Conservation (phyloP, 2,888 invertebrate species). For the Eupithecia abbreviata region DNA sequence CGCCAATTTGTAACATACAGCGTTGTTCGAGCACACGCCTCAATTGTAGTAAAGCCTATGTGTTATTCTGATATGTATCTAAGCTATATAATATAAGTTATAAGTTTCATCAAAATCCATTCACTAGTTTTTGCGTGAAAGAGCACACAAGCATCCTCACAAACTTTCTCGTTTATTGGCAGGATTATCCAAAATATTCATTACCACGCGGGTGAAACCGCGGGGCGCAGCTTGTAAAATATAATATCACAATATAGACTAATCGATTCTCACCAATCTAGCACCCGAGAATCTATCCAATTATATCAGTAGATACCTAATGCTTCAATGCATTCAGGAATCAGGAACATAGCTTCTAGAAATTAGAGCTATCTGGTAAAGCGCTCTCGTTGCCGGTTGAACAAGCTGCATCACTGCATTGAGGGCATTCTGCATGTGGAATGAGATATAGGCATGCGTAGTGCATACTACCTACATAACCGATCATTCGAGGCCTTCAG, state of each 20-base stretch:
- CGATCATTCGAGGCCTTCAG: neutral
- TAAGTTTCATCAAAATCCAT: no score
- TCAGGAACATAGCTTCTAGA: neutral
- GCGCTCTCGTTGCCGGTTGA: slow-evolving; percentile 4
- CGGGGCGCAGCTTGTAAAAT: no score
- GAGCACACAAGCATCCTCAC: no score
- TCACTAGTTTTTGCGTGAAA: no score
- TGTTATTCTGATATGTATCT: no score
- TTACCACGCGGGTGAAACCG: no score
- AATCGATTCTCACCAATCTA: neutral
- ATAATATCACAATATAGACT: neutral
- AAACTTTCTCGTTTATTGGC: no score
- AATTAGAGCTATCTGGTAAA: slow-evolving; percentile 11
- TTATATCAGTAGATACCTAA: neutral
- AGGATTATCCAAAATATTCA: no score
- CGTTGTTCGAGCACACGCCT: neutral
- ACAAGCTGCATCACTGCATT: neutral
- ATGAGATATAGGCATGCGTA: slow-evolving; percentile 16
- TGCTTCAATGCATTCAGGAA: slow-evolving; percentile 8
- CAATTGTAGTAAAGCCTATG: no score
- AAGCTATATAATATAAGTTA: no score
- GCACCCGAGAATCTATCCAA: neutral
- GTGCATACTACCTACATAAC: neutral
- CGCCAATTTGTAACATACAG: neutral
- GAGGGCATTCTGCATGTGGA: slow-evolving; percentile 9